Base-by-base conservation (phyloP, 2,113 vertebrate genomes). In the Pseudorectes ferrugineus region DNA sequence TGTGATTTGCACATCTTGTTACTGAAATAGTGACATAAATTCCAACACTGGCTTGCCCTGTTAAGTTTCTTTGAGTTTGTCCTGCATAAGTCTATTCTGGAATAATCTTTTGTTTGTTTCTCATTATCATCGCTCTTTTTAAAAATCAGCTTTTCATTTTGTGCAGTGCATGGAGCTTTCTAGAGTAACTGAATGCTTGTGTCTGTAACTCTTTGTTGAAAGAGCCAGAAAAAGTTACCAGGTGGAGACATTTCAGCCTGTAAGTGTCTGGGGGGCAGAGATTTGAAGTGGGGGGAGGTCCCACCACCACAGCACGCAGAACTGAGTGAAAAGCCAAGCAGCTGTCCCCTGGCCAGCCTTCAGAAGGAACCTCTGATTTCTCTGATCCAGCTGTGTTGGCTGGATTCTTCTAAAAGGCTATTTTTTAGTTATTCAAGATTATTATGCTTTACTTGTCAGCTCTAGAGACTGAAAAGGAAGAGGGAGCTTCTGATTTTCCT, bases 111-210 rank as follows among this genome's bases (percentile, higher is more conserved):
- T 43, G 23, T 33, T 88, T 82, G 38, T 51, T 91, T 87, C 58
- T 89, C 18, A 3, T 70, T 70, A 88, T 89, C 36, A 31, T 42
- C 0, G 2, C n/a, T 89, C 36, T 87, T 68, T 81, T 52, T 46
- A 88, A 68, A 95, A 75, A 79, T 17, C 35, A 79, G 26, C 58
- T 82, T 94, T 82, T 92, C 14, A 35, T 85, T 95, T 91, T 86
- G 36, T 91, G 38, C n/a, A 52, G 24, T 57, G 36, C 17, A 8
- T 59, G 58, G 85, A 83, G 46, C 38, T 88, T 93, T 87, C 81
- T 73, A 70, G 78, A 59, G 46, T 85, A 62, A 62, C 35, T 21
- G 38, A 65, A 48, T 54, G 67, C 42, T 88, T 66, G 8, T 76
- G 33, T 70, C 45, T 79, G 57, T 80, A 61, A 66, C 18, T 45